Base-by-base conservation (phyloP, 2,888 invertebrate species). In the Tinea pellionella region DNA sequence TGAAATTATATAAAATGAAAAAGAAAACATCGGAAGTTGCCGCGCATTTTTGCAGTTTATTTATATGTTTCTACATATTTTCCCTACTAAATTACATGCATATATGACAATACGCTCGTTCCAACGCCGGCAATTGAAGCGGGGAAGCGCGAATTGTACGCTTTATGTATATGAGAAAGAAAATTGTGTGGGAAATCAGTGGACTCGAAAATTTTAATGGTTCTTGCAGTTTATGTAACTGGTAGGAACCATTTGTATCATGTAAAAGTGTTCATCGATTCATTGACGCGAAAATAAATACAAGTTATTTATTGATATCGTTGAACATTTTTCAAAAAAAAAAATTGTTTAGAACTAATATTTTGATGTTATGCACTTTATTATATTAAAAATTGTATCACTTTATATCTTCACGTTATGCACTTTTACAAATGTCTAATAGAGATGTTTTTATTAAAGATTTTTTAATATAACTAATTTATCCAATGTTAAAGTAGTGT, bases 221-320 rank as follows among this genome's bases (percentile, higher is more conserved):
- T 24, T 6, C 24, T 24, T 24, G 24, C 24, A 24, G 24, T 24
- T 24, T 24, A 24, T 24, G 24, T 24, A 24, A 24, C 24, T 24
- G 3, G 24, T 24, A 3, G 6, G 2, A 24, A 24, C 51, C 12
- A 18, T 3, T 51, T 51, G 51, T 7, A 19, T 16, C 2, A 37
- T 37, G 6, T 9, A 9, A 53, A 53, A 53, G 11, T 53, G 53
- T 53, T 11, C 24, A 19, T 53, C 53, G 18, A 53, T 24, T 53
- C 18, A 53, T 18, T 24, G 83, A 78, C 82, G 85, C 85, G 86
- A 83, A 81, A 77, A 77, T 69, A 77, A 73, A 76, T 78, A 77
- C 70, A 62, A 62, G 61, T 69, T 78, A 77, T 77, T 78, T 32
- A 51, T 16, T 55, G 19, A 57, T 53, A 60, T 60, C 15, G 16